Evolutionary conservation across 2,113 vertebrate genomes (phyloP).

Genomic region (Chamaea fasciata): DNA sequence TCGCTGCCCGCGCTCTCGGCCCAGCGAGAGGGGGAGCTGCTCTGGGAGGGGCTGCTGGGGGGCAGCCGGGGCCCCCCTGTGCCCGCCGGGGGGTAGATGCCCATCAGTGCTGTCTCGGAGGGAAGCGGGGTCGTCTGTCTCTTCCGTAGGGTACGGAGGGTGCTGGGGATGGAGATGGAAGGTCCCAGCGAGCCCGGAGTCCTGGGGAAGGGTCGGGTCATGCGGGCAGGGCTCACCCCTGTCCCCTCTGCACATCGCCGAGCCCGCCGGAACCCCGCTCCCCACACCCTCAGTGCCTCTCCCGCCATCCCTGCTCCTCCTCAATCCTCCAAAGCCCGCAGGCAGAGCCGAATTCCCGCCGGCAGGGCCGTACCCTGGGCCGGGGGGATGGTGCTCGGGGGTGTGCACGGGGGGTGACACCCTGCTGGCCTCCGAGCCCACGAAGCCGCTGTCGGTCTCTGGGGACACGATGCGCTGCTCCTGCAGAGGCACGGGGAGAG

Average conservation of each 20-base stretch:
- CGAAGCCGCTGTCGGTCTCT: constrained; percentile 91
- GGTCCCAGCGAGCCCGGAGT: background rate
- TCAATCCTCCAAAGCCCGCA: constrained; percentile 67
- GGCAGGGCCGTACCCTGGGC: constrained; percentile 59
- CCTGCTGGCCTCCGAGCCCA: constrained; percentile 86
- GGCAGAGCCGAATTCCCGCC: rapidly evolving
- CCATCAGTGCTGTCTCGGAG: background rate
- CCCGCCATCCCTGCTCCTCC: constrained; percentile 49
- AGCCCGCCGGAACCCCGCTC: rapidly evolving
- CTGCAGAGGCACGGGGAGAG: constrained; percentile 39
- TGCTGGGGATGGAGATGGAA: background rate
- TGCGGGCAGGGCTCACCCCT: rapidly evolving
- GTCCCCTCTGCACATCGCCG: background rate
- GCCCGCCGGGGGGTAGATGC: background rate
- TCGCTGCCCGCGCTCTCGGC: constrained; percentile 44
- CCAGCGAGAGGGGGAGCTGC: constrained; percentile 50
- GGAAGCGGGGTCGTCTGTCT: background rate
- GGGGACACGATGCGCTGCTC: constrained; percentile 85
- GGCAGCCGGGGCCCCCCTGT: background rate
- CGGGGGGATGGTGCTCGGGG: constrained; percentile 68
- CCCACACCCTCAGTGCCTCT: rapidly evolving
- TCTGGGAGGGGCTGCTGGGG: background rate
- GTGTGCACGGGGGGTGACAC: constrained; percentile 72
- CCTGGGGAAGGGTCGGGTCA: background rate
- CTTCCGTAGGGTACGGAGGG: background rate